Percentiles rank a stretch among this genome's conserved stretches.
Conservation (phyloP, 2,888 invertebrate species). For the Geotrupes spiniger region DNA sequence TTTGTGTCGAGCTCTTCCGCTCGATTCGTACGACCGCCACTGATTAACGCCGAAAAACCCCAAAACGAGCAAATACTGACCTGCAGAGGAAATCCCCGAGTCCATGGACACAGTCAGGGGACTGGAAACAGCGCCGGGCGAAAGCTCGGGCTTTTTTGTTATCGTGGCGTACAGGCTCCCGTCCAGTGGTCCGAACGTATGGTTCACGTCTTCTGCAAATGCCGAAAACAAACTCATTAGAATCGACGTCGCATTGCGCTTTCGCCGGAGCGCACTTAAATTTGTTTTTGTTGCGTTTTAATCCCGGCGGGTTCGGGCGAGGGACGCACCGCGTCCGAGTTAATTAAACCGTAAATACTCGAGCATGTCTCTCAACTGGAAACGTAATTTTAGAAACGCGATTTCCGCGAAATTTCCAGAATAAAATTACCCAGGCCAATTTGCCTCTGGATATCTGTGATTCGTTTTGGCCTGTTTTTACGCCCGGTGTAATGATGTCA, state of each 20-base stretch:
- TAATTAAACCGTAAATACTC: too few species aligned
- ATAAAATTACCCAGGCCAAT: too few species aligned
- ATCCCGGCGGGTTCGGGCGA: too few species aligned
- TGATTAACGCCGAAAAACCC: background rate
- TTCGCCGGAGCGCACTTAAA: background rate
- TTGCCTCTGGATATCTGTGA: too few species aligned
- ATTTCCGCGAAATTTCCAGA: too few species aligned
- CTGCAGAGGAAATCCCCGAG: conserved; percentile 83
- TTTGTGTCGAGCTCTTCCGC: too few species aligned
- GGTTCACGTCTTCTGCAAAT: conserved; percentile 63
- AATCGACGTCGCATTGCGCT: background rate
- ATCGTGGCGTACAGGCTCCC: conserved; percentile 85
- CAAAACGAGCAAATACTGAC: conserved; percentile 42
- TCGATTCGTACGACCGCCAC: too few species aligned
- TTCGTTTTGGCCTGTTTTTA: too few species aligned
- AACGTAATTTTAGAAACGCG: too few species aligned
- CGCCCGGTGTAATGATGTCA: too few species aligned
- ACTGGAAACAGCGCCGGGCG: conserved; percentile 59
- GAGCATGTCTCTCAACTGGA: too few species aligned
- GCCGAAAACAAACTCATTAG: conserved; percentile 11
- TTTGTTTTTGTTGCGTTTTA: conserved; percentile 4
- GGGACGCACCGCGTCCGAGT: too few species aligned
- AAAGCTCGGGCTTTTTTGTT: conserved; percentile 50
- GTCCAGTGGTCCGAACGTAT: conserved; percentile 83
- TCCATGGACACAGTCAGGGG: conserved; percentile 86